A percentile compares a stretch with the other conserved stretches of the same genome.
Conservation (phyloP, 2,888 invertebrate genomes). For the Scrobipalpa atriplicella region DNA sequence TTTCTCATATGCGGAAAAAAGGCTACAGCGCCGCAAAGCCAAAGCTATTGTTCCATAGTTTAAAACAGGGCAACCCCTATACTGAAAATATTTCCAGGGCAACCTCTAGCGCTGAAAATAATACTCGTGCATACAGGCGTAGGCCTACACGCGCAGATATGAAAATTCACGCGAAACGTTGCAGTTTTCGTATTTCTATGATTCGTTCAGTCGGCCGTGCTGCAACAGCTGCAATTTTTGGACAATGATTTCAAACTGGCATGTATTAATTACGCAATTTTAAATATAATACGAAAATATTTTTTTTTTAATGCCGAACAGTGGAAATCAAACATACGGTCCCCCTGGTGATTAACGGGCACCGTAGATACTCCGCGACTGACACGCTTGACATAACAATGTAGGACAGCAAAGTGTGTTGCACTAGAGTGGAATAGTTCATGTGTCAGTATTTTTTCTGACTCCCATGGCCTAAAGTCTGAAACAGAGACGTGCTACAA, state of each 20-base stretch:
- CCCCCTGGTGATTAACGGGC: no score
- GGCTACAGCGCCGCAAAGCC: neutral
- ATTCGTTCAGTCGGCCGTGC: neutral
- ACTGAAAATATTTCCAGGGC: slow-evolving; percentile 2
- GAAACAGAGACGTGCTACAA: no score
- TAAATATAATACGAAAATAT: no score
- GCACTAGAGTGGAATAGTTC: no score
- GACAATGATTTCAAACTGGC: neutral
- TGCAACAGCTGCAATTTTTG: neutral
- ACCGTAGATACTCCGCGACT: no score
- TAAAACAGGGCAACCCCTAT: neutral
- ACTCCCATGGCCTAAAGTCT: no score
- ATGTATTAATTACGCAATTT: no score
- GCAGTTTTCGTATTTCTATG: neutral
- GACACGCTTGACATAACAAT: no score
- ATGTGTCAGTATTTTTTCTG: no score
- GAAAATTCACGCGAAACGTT: neutral
- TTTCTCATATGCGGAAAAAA: neutral
- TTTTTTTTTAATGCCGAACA: no score
- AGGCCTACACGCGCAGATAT: neutral
- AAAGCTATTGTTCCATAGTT: slow-evolving; percentile 8
- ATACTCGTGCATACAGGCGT: neutral
- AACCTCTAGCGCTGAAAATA: neutral
- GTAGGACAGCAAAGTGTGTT: no score
- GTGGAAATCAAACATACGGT: no score